Base-by-base conservation (phyloP, 1,140 invertebrate genomes). In the Polypedilum vanderplanki region DNA sequence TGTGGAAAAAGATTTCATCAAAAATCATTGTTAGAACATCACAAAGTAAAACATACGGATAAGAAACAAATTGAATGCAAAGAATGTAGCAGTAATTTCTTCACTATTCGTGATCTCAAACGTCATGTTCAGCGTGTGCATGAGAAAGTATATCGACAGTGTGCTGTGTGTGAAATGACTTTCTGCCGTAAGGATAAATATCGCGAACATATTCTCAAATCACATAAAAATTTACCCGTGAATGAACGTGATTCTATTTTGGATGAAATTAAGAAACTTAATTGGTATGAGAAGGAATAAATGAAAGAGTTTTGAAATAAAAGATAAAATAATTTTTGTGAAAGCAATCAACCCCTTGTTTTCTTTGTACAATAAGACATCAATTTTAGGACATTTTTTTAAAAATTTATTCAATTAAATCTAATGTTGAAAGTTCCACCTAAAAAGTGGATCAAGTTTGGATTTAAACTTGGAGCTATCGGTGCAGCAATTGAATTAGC, bases 151-250 rank as follows among this genome's bases (percentile, higher is more conserved):
- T 20, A n/a, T 4, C 0, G 65, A 20, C n/a, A 70, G 10, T 70
- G 65, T 18, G 17, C 18, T 22, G 65, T n/a, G 7, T 70, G 65
- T 22, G 65, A 70, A 70, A 70, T 22, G 65, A 10, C 18, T 0
- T 70, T 70, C 20, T 70, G 17, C 8, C 17, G 65, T 20, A 70
- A 70, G 10, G 65, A 70, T 22, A 70, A 70, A 70, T 70, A 70
- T 70, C 65, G 65, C 20, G 65, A 70, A 18, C 65, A 70, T 20
- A 22, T 70, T 70, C 9, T 70, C 4, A 70, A 70, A 18, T 18
- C n/a, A 12, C 65, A 70, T 20, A 70, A 70, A 22, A 18, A 70
- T 9, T 70, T 70, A 10, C n/a, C 18, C 3, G 17, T 5, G 0
- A 18, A 70, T 8, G 18, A 18, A 70, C 15, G 17, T 10, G 17